Conservation (phyloP, 1,140 invertebrate species). For the Coelopa frigida region DNA sequence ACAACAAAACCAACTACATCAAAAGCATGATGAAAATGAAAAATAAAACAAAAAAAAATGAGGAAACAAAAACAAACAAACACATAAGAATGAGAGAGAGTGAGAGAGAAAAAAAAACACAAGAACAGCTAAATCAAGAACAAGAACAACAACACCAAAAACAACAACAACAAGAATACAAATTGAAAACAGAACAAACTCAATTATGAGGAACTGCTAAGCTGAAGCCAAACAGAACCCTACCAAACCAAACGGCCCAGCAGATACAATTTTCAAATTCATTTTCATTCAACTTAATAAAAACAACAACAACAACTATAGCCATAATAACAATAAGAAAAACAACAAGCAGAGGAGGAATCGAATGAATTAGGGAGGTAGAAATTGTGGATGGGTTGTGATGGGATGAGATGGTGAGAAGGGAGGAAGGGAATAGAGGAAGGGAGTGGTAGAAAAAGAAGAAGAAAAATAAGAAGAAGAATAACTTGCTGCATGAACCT, state of each 20-base stretch:
- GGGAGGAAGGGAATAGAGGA: no score
- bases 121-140: constrained; percentile 8
- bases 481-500: no score
- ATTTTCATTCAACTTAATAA: constrained; percentile 5
- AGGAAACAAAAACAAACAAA: constrained; percentile 39
- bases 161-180: not conserved
- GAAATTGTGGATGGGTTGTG: no score
- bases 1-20: no score
- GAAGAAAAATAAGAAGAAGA: no score
- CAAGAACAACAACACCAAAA: constrained; percentile 11
- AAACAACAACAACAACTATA: constrained; percentile 5
- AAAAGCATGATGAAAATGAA: no score
- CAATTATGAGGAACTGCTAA: constrained; percentile 10
- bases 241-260: not conserved
- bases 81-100: constrained; percentile 9
- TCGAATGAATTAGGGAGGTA: constrained; percentile 2
- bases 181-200: constrained; percentile 9
- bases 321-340: not conserved
- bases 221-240: constrained; percentile 3
- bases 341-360: constrained; percentile 4
- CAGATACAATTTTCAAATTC: constrained; percentile 1
- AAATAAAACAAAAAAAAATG: constrained; percentile 15
- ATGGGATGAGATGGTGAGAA: no score
- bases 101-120: constrained; percentile 1
- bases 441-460: no score